Evolutionary conservation across 1,140 invertebrate species (phyloP), one percentile per base, ranked within the genome.

Genomic region (Stegodyphus mimosarum): DNA sequence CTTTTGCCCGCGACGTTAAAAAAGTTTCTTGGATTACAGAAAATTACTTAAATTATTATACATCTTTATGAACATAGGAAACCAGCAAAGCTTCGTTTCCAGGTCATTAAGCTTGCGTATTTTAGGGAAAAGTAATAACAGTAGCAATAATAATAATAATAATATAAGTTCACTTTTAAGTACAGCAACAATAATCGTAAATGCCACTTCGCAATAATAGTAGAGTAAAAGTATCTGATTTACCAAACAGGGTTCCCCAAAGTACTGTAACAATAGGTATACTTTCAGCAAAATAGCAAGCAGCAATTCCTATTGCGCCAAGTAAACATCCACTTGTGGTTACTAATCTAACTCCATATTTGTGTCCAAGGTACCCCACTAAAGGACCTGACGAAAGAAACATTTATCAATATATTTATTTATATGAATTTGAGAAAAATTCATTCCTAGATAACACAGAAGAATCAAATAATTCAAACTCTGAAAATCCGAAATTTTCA

Each of bases 201-300:
- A 33, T 33, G 3, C 33, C 33, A 33, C 33, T 33, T 1, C 3
- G 33, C 33, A 33, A 33, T 33, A 1, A 33, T 33, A 33, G 33
- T 1, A 33, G 33, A 33, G 33, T 33, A 33, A 33, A 33, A 33
- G 33, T 33, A 33, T 33, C 33, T 33, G 33, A 33, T 18, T 83
- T 50, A 87, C 87, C 87, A 15, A 83, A 87, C 10, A 88, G 51
- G 0, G 76, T 52, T 15, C 87, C 87, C 51, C 86, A 70, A 50
- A 72, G 74, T 3, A 87, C 60, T 10, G 73, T 77, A 17, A 87
- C 70, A 10, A 81, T 52, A 7, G 52, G 33, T 11, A 87, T 67
- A 13, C 11, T 33, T 50, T 85, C 76, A 33, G 86, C 83, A 13
- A 79, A 80, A 70, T 78, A 88, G 52, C 87, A 84, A 6, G 73